Evolutionary conservation across 1,140 invertebrate species (phyloP), one percentile per base, ranked within the genome.

Genomic region (Eriosoma lanigerum): DNA sequence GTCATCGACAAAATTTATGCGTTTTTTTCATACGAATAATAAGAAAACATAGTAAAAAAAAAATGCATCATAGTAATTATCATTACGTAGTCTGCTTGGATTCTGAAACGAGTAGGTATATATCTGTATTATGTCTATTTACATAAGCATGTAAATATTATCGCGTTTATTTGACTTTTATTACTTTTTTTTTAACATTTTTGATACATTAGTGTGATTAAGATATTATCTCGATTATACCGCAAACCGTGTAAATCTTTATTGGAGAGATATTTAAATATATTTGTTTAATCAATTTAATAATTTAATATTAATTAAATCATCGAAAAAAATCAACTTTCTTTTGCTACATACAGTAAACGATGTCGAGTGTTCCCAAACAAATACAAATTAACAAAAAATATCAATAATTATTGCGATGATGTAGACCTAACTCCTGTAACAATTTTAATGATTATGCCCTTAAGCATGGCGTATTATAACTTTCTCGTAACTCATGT

Each of bases 21-120:
- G n/a, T 68, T 48, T 68, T 48, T n/a, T n/a, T n/a, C n/a, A 9
- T 46, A 26, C 21, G 46, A 68, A 68, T 68, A 48, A 24, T 26
- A 48, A 17, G n/a, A 9, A 24, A 66, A n/a, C n/a, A n/a, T n/a
- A n/a, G n/a, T n/a, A n/a, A n/a, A n/a, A n/a, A n/a, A n/a, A n/a
- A n/a, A n/a, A n/a, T n/a, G n/a, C n/a, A n/a, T n/a, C n/a, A n/a
- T n/a, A n/a, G n/a, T n/a, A n/a, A 66, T 17, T 19, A 60, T 60
- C 15, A 60, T 58, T 26, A 26, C 56, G 4, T 12, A 58, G 24
- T 58, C 0, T 58, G 21, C 24, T 9, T 58, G n/a, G 10, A 12
- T 10, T 4, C 21, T 58, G 56, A 15, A 15, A 58, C 21, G 58
- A 60, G 26, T n/a, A n/a, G n/a, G n/a, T n/a, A 29, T 38, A 44